Percentiles rank a stretch among this genome's conserved stretches.
Conservation (phyloP, 2,888 invertebrate species). For the Stomorhina lunata region DNA sequence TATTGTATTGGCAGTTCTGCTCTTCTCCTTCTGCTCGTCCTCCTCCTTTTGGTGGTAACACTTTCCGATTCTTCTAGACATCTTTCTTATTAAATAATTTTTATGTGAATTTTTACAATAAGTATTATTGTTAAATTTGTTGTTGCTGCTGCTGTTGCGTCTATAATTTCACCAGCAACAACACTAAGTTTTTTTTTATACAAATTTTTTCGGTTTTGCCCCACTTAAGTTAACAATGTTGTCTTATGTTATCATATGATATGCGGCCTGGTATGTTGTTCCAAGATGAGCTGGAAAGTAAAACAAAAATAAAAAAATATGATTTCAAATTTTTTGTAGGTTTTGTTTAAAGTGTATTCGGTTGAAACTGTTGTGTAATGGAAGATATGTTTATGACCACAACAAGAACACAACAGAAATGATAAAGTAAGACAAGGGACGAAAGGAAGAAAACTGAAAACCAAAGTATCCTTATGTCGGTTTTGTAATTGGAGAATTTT, state of each 20-base stretch:
- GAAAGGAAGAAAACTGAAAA: neutral
- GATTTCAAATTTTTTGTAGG: conserved; percentile 31
- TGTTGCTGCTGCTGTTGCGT: neutral
- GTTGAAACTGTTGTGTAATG: conserved; percentile 21
- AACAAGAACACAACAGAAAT: conserved; percentile 4
- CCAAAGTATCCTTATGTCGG: conserved; percentile 56
- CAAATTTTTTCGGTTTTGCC: conserved; percentile 60
- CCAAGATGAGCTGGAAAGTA: neutral
- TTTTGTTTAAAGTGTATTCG: conserved; percentile 4
- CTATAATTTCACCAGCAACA: conserved; percentile 46
- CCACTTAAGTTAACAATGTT: conserved; percentile 60
- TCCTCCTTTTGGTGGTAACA: too few species aligned
- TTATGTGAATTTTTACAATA: neutral
- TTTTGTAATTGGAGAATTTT: conserved; percentile 62
- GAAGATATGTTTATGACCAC: conserved; percentile 52
- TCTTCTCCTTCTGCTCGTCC: neutral
- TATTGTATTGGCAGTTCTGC: conserved; percentile 47
- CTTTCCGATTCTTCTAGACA: neutral
- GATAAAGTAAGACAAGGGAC: neutral
- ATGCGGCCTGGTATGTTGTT: conserved; percentile 26
- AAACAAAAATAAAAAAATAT: conserved; percentile 6
- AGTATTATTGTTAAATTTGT: neutral
- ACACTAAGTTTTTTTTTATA: conserved; percentile 37
- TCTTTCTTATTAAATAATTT: neutral
- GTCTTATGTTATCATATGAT: conserved; percentile 1